Percentiles rank a stretch among this genome's conserved stretches.
Conservation (phyloP, 2,888 invertebrate species). For the Phasia obesa region DNA sequence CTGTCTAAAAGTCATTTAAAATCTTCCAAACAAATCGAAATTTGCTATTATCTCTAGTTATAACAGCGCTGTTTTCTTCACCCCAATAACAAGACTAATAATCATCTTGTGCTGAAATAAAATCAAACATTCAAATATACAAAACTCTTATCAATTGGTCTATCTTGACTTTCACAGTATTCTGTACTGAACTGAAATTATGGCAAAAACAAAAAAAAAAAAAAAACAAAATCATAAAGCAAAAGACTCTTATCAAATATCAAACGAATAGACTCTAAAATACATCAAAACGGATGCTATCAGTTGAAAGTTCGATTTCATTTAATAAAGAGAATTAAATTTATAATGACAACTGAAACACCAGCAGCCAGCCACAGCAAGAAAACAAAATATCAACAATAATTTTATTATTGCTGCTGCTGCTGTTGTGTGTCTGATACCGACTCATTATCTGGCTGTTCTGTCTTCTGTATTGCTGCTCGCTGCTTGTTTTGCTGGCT, state of each 20-base stretch:
- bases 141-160: constrained; percentile 24
- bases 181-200: constrained; percentile 18
- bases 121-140: constrained; percentile 40
- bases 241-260: constrained; percentile 42
- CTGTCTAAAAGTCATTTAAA: background rate
- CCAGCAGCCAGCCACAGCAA: constrained; percentile 10
- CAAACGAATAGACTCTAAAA: constrained; percentile 52
- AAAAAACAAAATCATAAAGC: background rate
- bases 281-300: constrained; percentile 57
- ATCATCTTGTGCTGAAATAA: background rate
- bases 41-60: constrained; percentile 6
- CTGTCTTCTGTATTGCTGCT: background rate
- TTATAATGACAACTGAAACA: constrained; percentile 39
- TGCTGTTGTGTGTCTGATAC: constrained; percentile 17
- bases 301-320: constrained; percentile 53
- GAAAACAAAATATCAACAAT: constrained; percentile 8
- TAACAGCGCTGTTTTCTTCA: background rate
- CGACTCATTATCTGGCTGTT: background rate
- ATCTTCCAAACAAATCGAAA: constrained; percentile 18
- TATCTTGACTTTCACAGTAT: constrained; percentile 46
- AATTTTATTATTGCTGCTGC: constrained; percentile 16
- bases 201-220: constrained; percentile 28
- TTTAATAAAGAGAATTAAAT: constrained; percentile 60
- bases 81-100: constrained; percentile 10
- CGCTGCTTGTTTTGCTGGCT: background rate